Evolutionary conservation across 2,797 vertebrate species (phyloP).

Genomic region (Catamblyrhynchus diadema): DNA sequence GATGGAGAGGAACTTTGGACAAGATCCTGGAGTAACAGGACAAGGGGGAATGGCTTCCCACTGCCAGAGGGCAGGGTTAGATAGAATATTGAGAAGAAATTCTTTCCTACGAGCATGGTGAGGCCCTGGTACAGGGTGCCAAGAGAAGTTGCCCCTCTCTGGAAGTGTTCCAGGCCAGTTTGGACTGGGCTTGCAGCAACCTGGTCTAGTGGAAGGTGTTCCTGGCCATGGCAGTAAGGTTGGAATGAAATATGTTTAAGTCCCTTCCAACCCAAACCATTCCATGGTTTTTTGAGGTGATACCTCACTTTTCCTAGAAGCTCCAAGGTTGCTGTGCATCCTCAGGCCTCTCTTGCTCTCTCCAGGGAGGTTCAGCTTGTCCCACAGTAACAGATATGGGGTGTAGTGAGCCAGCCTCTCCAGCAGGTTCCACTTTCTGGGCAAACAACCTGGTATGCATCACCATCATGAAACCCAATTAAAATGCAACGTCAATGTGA

Average conservation of each 20-base stretch:
- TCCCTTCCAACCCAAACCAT: background rate
- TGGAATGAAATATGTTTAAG: background rate
- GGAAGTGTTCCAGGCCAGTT: background rate
- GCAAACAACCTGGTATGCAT: background rate
- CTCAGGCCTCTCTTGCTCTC: background rate
- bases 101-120: background rate
- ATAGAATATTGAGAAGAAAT: background rate
- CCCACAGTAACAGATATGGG: rapidly evolving
- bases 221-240: background rate
- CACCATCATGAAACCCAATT: background rate
- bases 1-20: background rate
- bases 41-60: background rate
- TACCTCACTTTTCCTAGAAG: background rate
- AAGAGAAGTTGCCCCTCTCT: background rate
- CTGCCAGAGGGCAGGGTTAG: background rate
- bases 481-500: rapidly evolving
- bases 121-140: background rate
- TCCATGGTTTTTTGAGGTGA: background rate
- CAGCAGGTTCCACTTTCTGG: background rate
- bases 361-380: background rate
- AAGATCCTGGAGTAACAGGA: background rate
- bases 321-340: background rate
- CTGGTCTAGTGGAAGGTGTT: background rate
- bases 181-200: background rate
- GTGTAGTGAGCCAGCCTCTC: background rate